Percentiles rank a stretch among this genome's conserved stretches.
phyloP scores from a whole-genome alignment of 2,797 vertebrate species.

The Darevskia mixta region DNA sequence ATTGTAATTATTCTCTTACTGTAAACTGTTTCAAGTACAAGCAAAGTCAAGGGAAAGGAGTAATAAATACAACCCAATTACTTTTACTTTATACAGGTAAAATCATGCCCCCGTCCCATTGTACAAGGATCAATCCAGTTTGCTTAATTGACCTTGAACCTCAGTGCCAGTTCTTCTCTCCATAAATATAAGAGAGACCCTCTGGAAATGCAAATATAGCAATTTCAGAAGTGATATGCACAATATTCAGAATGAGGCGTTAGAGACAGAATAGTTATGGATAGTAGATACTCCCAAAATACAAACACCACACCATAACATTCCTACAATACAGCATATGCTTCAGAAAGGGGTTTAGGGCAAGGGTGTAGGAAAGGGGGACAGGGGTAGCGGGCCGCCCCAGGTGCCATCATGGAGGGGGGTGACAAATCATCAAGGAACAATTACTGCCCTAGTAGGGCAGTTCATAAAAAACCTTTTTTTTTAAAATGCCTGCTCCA shows the following conservation, averaged over 20 bases:
- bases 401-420: too few species aligned
- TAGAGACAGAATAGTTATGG: background rate
- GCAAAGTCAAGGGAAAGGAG: background rate
- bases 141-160: background rate
- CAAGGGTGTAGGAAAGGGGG: too few species aligned
- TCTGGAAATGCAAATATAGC: background rate
- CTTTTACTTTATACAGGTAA: background rate
- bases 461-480: too few species aligned
- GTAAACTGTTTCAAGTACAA: slow-evolving; percentile 3
- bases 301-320: too few species aligned
- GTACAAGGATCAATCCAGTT: background rate
- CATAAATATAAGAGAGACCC: slow-evolving; percentile 34
- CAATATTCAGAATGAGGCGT: background rate
- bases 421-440: too few species aligned
- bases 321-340: background rate
- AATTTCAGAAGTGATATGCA: background rate
- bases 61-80: background rate
- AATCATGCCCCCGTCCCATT: background rate
- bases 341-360: too few species aligned
- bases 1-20: slow-evolving; percentile 35
- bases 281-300: too few species aligned
- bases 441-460: too few species aligned
- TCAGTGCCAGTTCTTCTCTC: background rate
- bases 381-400: too few species aligned
- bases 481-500: too few species aligned